Percentiles rank a stretch among this genome's conserved stretches.
Conservation (phyloP, 1,140 invertebrate species). For the Ceratina japonica region DNA sequence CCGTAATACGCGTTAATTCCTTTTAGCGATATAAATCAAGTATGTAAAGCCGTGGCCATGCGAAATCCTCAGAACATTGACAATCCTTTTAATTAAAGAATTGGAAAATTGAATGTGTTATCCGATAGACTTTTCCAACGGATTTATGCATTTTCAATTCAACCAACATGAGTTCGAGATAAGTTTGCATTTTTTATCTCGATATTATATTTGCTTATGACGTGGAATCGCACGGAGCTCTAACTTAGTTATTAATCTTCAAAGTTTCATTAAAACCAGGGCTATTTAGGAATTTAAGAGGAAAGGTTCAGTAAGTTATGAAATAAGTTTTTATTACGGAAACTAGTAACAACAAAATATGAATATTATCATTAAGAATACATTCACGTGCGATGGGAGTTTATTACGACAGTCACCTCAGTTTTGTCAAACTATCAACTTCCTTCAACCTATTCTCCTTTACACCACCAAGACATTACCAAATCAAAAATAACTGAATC, state of each 20-base stretch:
- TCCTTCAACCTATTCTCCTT: background rate
- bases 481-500: too few species aligned
- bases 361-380: background rate
- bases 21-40: constrained; percentile 9
- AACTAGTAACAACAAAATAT: background rate
- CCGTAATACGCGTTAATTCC: too few species aligned
- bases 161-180: too few species aligned
- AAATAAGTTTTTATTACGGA: background rate
- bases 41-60: background rate
- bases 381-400: background rate
- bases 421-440: constrained; percentile 2
- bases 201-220: too few species aligned
- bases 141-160: too few species aligned
- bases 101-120: background rate
- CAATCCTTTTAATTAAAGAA: background rate
- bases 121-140: background rate
- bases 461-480: too few species aligned
- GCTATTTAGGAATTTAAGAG: background rate
- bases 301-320: background rate
- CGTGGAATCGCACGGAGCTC: too few species aligned
- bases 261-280: too few species aligned
- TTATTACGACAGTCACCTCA: background rate
- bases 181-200: background rate
- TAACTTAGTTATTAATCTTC: background rate
- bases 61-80: too few species aligned